phyloP scores from a whole-genome alignment of 2,113 vertebrate species.

The Crotalus horridus region DNA sequence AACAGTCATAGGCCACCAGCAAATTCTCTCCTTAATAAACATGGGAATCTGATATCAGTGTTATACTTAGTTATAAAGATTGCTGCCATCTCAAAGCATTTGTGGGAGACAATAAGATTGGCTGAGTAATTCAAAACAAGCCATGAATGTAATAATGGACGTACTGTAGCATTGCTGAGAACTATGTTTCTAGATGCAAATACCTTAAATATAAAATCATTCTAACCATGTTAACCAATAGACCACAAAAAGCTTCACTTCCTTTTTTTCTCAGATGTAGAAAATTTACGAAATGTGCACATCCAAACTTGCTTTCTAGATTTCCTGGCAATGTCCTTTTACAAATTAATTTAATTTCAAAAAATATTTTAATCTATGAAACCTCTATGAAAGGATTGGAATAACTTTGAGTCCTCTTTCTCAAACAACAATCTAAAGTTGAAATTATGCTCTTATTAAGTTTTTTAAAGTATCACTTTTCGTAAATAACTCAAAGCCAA shows the following conservation, averaged over 20 bases:
- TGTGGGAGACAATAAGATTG: not conserved
- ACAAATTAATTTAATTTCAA: not conserved
- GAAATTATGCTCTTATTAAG: not conserved
- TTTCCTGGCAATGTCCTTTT: not conserved
- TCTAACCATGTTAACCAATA: not conserved
- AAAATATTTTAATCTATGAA: not conserved
- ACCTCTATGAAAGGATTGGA: not conserved
- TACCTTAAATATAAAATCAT: not conserved
- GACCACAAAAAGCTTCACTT: not conserved
- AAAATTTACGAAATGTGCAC: not conserved
- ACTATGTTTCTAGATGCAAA: not conserved
- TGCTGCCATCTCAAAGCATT: not conserved
- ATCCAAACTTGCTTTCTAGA: not conserved
- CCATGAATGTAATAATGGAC: not conserved
- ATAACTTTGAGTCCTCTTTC: not conserved
- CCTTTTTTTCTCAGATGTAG: not conserved
- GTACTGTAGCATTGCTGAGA: not conserved
- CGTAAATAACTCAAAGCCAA: not conserved
- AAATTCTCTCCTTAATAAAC: not conserved
- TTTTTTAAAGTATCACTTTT: not conserved
- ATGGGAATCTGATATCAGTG: not conserved
- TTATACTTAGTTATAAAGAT: not conserved
- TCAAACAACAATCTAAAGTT: not conserved
- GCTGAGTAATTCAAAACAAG: not conserved
- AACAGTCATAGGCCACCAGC: not conserved